Base-by-base conservation (phyloP, 2,113 vertebrate species). In the Oryzias celebensis region DNA sequence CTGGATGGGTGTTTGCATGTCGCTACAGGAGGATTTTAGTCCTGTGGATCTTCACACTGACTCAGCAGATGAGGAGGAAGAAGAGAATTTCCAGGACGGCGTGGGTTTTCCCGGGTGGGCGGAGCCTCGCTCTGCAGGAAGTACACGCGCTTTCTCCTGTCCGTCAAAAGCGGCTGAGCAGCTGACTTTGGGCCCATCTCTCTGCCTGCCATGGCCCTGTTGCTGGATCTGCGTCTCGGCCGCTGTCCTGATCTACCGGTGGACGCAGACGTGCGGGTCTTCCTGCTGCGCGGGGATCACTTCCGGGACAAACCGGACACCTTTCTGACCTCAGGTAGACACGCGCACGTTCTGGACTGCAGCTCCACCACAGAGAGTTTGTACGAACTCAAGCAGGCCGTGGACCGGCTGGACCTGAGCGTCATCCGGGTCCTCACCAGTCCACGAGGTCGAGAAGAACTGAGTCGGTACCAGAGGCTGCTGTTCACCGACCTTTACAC, bases 401-500 rank as follows among this genome's bases (percentile, higher is more conserved):
- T 94, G 41, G 97, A 99, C 81, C 79, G 84, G 66, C 85, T 91
- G 73, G 80, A 89, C 56, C 51, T 93, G 42, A 91, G 76, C 56
- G 58, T 23, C 1, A 58, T 97, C 64, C 81, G 85, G 63, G 66
- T 96, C n/a, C 65, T 94, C 51, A 91, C 93, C 0, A 90, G 89
- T 1, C 3, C 28, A 4, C 67, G 72, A 24, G 92, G 93, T 47
- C 93, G 82, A 57, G 63, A 51, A 1, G 45, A 83, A 60, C 83
- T 97, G 57, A 50, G 67, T 1, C 59, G 4, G 6, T 96, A 94
- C 69, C 62, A 92, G 76, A 57, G 88, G 41, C 81, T 80, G 52
- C 92, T 99, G 16, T 99, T 98, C 63, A 98, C 95, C 8, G 47
- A 77, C 2, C 75, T 93, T 24, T 99, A 98, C 76, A 73, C 45